phyloP scores from a whole-genome alignment of 2,797 vertebrate species.

The Sebastes goodei region DNA sequence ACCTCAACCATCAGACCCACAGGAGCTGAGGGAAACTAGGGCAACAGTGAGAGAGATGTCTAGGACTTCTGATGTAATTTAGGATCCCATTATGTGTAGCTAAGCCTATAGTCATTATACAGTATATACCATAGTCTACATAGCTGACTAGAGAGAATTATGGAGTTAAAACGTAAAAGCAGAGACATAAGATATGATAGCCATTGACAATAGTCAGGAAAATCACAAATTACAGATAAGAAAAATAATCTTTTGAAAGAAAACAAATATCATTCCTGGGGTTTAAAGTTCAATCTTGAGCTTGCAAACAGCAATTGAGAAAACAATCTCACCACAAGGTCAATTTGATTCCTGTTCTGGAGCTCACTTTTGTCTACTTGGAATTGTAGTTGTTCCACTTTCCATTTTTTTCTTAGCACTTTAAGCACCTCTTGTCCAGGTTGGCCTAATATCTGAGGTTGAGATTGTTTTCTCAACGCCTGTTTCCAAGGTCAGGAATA shows the following conservation, averaged over 20 bases:
- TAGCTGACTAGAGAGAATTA: background rate
- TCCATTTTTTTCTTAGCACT: background rate
- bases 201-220: background rate
- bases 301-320: background rate
- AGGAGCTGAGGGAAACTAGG: conserved; percentile 42
- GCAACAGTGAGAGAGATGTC: conserved; percentile 36
- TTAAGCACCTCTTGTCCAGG: background rate
- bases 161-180: background rate
- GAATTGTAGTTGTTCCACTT: background rate
- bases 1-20: conserved; percentile 10
- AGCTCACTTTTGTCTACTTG: background rate
- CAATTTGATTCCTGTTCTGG: background rate
- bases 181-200: background rate
- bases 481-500: background rate
- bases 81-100: background rate
- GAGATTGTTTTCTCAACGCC: background rate
- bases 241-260: background rate
- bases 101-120: background rate
- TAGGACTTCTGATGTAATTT: background rate
- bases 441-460: background rate
- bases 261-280: background rate
- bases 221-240: background rate
- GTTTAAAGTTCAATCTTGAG: background rate
- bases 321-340: background rate
- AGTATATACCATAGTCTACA: background rate